A percentile compares a stretch with the other conserved stretches of the same genome.
These are phyloP conservation scores for Pseudococcus longispinus DNA, from an alignment of 2,888 invertebrate species.

Conservation along the genomic window DNA sequence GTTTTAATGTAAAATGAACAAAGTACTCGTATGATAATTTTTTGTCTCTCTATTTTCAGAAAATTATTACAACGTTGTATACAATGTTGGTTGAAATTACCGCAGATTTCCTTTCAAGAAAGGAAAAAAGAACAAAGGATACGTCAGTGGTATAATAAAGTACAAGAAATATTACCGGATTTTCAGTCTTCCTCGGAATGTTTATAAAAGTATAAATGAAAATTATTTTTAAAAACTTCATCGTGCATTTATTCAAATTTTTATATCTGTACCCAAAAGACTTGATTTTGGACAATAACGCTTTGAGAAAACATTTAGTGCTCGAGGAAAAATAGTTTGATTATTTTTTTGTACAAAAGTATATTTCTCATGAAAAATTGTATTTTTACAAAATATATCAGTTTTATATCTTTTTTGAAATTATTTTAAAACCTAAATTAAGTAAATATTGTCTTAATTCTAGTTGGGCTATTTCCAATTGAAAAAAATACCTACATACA, in stretches of 20 bases:
- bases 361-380: neutral
- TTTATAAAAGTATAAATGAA: neutral
- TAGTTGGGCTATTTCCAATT: too few species aligned
- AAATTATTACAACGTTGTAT: conserved; percentile 51
- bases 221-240: neutral
- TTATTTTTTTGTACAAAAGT: neutral
- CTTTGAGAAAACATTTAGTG: neutral
- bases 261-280: neutral
- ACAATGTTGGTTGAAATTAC: conserved; percentile 56
- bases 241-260: neutral
- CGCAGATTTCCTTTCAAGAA: conserved; percentile 57
- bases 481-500: too few species aligned
- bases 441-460: too few species aligned
- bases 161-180: conserved; percentile 58
- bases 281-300: neutral
- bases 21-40: neutral
- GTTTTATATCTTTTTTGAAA: neutral
- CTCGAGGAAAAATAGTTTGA: neutral
- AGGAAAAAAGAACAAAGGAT: conserved; percentile 57
- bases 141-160: conserved; percentile 58
- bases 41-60: conserved; percentile 44
- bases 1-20: neutral
- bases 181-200: conserved; percentile 48
- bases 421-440: neutral
- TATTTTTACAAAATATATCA: neutral